phyloP scores from a whole-genome alignment of 2,888 invertebrate genomes.

The Torymus texanus region DNA sequence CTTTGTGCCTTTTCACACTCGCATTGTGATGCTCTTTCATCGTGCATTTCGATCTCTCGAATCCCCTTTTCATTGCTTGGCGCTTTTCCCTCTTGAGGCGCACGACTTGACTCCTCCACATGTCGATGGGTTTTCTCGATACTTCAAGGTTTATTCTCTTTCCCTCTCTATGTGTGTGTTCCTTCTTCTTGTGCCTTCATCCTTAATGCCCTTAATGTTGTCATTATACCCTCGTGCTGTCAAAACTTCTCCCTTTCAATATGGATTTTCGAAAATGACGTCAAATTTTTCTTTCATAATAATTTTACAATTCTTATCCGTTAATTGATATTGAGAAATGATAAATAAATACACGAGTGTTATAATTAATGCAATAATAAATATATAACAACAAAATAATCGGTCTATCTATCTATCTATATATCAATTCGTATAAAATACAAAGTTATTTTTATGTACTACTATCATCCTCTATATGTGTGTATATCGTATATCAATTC shows the following conservation, averaged over 20 bases:
- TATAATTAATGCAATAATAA: too few relatives aligned
- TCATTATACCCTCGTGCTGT: too few relatives aligned
- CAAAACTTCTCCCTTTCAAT: too few relatives aligned
- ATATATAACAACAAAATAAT: neutral
- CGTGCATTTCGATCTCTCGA: constrained; percentile 23
- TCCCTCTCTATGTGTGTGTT: neutral
- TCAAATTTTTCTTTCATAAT: too few relatives aligned
- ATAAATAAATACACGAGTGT: too few relatives aligned
- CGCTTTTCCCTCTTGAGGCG: constrained; percentile 26
- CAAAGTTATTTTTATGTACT: constrained; percentile 33
- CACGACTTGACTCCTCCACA: constrained; percentile 28
- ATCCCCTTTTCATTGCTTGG: constrained; percentile 29
- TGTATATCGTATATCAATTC: constrained; percentile 29
- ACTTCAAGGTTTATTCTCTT: constrained; percentile 22
- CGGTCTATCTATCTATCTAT: too few relatives aligned
- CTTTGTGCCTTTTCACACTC: constrained; percentile 21
- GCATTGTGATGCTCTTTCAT: constrained; percentile 27
- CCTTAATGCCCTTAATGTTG: too few relatives aligned
- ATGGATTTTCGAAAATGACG: too few relatives aligned
- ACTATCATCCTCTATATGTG: neutral
- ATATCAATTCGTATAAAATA: neutral
- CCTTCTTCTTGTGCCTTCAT: neutral
- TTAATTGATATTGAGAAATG: too few relatives aligned
- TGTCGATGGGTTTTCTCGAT: constrained; percentile 58
- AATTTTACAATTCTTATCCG: too few relatives aligned